Evolutionary conservation across 2,888 invertebrate species (phyloP).

Genomic region (Nephrotoma appendiculata): DNA sequence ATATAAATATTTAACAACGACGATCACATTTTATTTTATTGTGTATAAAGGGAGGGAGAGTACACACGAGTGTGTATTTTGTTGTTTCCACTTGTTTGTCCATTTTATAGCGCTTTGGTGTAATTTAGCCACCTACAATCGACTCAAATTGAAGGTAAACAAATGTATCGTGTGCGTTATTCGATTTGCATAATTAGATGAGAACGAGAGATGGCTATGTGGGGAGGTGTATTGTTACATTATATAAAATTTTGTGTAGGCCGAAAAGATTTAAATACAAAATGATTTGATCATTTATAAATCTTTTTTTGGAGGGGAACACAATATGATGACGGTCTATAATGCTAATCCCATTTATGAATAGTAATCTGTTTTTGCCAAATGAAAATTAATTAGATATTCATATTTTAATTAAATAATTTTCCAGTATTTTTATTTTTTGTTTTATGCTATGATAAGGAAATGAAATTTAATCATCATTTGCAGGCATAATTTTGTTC

Average conservation of each 20-base stretch:
- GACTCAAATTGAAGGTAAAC: background rate
- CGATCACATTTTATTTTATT: background rate
- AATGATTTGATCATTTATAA: background rate
- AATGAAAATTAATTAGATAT: background rate
- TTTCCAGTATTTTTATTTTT: background rate
- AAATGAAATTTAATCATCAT: background rate
- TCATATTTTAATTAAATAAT: background rate
- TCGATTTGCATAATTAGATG: background rate
- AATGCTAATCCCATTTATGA: background rate
- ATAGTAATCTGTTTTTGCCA: background rate
- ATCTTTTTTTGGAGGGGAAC: background rate
- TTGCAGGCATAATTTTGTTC: background rate
- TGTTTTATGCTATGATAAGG: background rate
- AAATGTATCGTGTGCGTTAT: background rate
- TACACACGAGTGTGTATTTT: background rate
- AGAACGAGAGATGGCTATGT: background rate
- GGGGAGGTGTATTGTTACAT: background rate
- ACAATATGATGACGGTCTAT: background rate
- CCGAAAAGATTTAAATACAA: background rate
- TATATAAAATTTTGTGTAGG: background rate
- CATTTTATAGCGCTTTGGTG: background rate
- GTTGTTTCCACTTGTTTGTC: background rate
- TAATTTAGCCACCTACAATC: background rate
- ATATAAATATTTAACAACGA: background rate
- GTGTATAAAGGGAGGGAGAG: background rate